phyloP scores from a whole-genome alignment of 1,140 invertebrate genomes.

The Procambarus clarkii region DNA sequence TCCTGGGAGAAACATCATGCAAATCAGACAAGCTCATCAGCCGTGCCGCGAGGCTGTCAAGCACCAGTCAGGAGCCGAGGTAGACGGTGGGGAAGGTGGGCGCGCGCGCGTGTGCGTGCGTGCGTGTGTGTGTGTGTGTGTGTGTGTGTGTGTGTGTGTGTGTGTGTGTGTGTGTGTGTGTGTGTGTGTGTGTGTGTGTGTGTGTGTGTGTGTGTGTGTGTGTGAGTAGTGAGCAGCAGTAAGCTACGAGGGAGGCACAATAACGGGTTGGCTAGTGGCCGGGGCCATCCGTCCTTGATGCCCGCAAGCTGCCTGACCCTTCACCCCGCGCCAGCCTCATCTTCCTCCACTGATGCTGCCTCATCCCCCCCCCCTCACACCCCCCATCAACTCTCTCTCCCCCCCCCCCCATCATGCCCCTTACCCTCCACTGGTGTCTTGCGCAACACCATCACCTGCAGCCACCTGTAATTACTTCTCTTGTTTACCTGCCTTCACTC shows the following conservation, averaged over 20 bases:
- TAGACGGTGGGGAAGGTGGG: no score
- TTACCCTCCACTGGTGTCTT: not conserved
- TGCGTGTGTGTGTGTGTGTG: no score
- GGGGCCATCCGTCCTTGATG: constrained; percentile 57
- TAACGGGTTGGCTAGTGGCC: constrained; percentile 40
- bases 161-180: no score
- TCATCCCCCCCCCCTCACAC: not conserved
- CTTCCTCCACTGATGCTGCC: constrained; percentile 14
- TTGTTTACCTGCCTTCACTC: constrained; percentile 33
- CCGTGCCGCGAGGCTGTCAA: not conserved
- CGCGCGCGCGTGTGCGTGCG: no score
- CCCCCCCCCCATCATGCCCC: not conserved
- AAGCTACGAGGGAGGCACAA: constrained; percentile 40
- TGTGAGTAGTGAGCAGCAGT: not conserved
- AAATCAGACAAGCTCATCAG: not conserved
- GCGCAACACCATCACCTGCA: constrained; percentile 26
- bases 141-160: no score
- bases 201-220: no score
- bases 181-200: no score
- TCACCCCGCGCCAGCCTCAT: constrained; percentile 30
- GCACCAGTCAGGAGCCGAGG: not conserved
- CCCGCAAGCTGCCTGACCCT: constrained; percentile 54
- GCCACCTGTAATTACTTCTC: constrained; percentile 40
- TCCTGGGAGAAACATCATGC: not conserved
- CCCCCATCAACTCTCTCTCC: not conserved